These are phyloP conservation scores for Bos javanicus DNA, from an alignment of 2,113 vertebrate genomes.

Conservation along the genomic window DNA sequence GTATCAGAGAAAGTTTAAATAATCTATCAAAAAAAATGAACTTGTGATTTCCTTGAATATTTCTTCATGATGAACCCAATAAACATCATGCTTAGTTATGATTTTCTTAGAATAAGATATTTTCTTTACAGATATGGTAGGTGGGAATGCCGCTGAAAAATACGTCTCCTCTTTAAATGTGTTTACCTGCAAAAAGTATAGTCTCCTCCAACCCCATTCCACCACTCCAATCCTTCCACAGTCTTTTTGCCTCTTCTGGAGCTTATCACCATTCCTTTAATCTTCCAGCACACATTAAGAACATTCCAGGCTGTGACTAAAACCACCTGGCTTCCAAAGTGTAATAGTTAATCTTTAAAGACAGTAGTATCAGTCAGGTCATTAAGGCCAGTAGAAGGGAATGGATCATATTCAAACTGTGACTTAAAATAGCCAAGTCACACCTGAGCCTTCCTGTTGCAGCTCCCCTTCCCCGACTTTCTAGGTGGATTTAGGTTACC, in stretches of 20 bases:
- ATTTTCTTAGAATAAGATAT: background rate
- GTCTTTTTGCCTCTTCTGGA: background rate
- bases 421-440: conserved; percentile 66
- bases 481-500: conserved; percentile 59
- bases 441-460: conserved; percentile 40
- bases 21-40: background rate
- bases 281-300: conserved; percentile 2
- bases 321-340: background rate
- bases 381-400: conserved; percentile 14
- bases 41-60: background rate
- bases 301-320: background rate
- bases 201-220: background rate
- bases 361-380: background rate
- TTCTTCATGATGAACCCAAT: background rate
- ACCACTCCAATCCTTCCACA: background rate
- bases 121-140: background rate
- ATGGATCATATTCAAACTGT: conserved; percentile 50
- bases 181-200: background rate
- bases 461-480: background rate
- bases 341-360: conserved; percentile 54
- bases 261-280: background rate
- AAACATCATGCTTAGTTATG: background rate
- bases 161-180: background rate
- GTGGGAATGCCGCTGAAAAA: background rate
- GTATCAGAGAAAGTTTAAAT: background rate